A percentile compares a stretch with the other conserved stretches of the same genome.
These are phyloP conservation scores for Papilio xuthus DNA, from an alignment of 1,140 invertebrate species.

Conservation along the genomic window DNA sequence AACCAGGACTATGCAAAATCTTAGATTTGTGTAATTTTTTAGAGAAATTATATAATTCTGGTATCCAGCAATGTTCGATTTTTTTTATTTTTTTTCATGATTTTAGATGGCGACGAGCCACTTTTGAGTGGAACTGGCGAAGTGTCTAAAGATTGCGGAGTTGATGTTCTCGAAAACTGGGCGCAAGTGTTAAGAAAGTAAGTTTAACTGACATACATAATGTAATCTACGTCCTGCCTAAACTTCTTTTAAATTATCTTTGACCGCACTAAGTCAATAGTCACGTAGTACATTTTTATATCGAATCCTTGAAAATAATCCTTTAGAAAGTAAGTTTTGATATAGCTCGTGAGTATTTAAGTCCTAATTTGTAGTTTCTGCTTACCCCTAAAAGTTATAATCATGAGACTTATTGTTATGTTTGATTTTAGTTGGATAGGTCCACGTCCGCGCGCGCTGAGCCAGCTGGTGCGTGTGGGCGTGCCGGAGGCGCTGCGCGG, in stretches of 20 bases:
- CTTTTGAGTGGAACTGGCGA: slow-evolving; percentile 97
- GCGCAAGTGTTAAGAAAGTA: slow-evolving; percentile 93
- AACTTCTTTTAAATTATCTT: too few relatives aligned
- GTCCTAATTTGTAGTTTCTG: neutral
- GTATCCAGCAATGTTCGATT: neutral
- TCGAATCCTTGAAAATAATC: too few relatives aligned
- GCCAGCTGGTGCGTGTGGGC: slow-evolving; percentile 91
- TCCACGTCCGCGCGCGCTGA: slow-evolving; percentile 89
- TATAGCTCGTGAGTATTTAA: too few relatives aligned
- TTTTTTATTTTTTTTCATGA: slow-evolving; percentile 43
- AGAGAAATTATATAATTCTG: too few relatives aligned
- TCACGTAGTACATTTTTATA: too few relatives aligned
- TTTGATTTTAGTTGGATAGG: slow-evolving; percentile 82
- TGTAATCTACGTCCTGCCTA: neutral
- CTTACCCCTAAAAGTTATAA: neutral
- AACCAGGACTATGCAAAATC: too few relatives aligned
- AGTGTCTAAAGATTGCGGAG: slow-evolving; percentile 97
- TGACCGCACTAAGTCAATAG: too few relatives aligned
- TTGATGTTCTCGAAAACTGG: slow-evolving; percentile 96
- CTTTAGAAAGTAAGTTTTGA: too few relatives aligned
- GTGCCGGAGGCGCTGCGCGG: slow-evolving; percentile 98
- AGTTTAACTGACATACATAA: slow-evolving; percentile 47
- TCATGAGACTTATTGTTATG: too few relatives aligned
- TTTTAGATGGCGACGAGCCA: slow-evolving; percentile 95
- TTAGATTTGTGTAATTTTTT: too few relatives aligned